Evolutionary conservation across 2,797 vertebrate species (phyloP).

Genomic region (Hapalemur alaotrensis): DNA sequence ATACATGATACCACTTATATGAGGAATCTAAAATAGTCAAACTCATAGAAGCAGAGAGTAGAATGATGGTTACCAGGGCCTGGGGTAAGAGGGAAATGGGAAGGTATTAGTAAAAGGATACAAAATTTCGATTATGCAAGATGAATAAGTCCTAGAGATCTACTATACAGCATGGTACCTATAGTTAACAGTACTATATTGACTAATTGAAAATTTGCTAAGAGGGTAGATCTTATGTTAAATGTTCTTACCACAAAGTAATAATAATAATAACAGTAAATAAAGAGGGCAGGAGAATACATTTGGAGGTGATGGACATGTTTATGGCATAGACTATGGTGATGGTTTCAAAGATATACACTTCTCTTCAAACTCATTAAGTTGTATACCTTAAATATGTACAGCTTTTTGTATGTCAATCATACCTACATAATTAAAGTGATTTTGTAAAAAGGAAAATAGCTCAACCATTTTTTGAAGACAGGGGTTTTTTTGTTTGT

Average conservation of each 20-base stretch:
- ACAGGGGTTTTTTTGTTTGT: not conserved
- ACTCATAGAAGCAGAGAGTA: not conserved
- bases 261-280: not conserved
- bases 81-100: not conserved
- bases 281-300: not conserved
- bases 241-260: not conserved
- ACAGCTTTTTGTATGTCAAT: not conserved
- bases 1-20: not conserved
- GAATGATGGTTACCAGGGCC: not conserved
- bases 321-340: not conserved
- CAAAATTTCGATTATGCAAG: not conserved
- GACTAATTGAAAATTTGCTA: not conserved
- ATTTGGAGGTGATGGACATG: not conserved
- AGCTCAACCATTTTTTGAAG: not conserved
- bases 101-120: not conserved
- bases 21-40: not conserved
- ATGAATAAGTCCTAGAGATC: not conserved
- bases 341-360: not conserved
- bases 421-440: not conserved
- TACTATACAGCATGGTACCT: not conserved
- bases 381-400: not conserved
- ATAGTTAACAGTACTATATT: not conserved
- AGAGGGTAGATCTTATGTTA: not conserved
- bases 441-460: not conserved
- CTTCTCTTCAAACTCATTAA: not conserved